Evolutionary conservation across 2,888 invertebrate genomes (phyloP).

Genomic region (Ennomos erosarius): DNA sequence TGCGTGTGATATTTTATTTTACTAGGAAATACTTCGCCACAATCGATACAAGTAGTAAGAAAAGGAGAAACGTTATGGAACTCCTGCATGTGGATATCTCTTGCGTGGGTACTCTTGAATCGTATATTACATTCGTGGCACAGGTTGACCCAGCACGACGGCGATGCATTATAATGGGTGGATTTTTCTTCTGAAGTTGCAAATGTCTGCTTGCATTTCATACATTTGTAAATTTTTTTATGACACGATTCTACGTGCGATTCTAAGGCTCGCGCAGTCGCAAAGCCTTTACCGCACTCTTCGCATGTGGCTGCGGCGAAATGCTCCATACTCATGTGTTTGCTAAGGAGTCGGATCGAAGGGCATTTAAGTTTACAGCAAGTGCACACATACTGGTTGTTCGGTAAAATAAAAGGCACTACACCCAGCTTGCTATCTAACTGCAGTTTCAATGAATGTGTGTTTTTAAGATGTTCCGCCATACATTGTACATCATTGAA

Average conservation of each 20-base stretch:
- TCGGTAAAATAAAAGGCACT: constrained; percentile 32
- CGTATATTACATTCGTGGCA: constrained; percentile 38
- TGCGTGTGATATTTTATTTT: constrained; percentile 9
- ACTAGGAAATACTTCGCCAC: constrained; percentile 14
- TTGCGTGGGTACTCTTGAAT: constrained; percentile 23
- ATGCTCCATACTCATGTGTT: constrained; percentile 45
- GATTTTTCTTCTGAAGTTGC: constrained; percentile 21
- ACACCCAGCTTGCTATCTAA: constrained; percentile 31
- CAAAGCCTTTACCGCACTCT: constrained; percentile 36
- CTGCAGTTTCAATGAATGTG: constrained; percentile 45
- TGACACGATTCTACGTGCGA: constrained; percentile 31
- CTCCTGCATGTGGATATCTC: constrained; percentile 31
- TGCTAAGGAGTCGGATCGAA: constrained; percentile 39
- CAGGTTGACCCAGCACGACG: constrained; percentile 21
- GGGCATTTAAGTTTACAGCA: constrained; percentile 27
- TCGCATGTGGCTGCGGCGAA: constrained; percentile 44
- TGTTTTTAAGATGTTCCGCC: constrained; percentile 52
- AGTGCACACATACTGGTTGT: constrained; percentile 30
- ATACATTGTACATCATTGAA: constrained; percentile 47
- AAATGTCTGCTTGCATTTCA: constrained; percentile 29
- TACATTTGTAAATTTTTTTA: constrained; percentile 28
- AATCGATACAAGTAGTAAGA: constrained; percentile 17
- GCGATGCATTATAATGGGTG: constrained; percentile 25
- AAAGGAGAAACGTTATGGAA: constrained; percentile 40
- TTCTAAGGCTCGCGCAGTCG: constrained; percentile 15